Base-by-base conservation (phyloP, 2,797 vertebrate species). In the Oryzias dopingdopingensis region DNA sequence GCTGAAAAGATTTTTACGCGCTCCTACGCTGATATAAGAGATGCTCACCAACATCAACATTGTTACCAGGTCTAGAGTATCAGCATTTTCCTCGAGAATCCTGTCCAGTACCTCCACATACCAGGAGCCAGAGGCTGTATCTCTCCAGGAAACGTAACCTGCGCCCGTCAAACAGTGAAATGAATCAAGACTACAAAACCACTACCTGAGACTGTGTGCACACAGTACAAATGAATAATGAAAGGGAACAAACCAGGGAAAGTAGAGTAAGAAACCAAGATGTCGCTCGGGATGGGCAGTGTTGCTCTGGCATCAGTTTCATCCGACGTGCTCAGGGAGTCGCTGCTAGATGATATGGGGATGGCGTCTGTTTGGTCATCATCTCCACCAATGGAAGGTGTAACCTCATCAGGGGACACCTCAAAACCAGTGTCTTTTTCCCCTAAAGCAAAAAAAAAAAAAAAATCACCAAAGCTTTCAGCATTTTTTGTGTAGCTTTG, bases 81-180 rank as follows among this genome's bases (percentile, higher is more conserved):
- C 26, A 23, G 92, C 92, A 0, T 90, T 91, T n/a, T 82, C 75
- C 50, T 91, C 90, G 42, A 99, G 83, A 43, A 98, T 55, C 0
- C 17, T 42, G 37, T 96, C 94, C 63, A 99, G 79, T 0, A 61
- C 93, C 59, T 98, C 93, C 0, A 99, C 82, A 0, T 97, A 99
- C 96, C 96, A 98, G 0, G 96, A 96, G 49, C 97, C 97, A 0
- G 76, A 80, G 0, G 14, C 15, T 0, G 47, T 59, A 67, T 95
- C 90, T 70, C 97, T 92, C 96, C 95, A 98, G 10, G 96, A 98
- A 17, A 97, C 96, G 47, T 94, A 98, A 14, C 96, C 97, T 99
- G 63, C 2, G 42, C 49, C 80, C 23, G 3, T 57, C 32, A 10
- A 37, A 37, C 10, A 12, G 12, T 37, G 10, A 37, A 37, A 37